A percentile compares a stretch with the other conserved stretches of the same genome.
Conservation (phyloP, 2,113 vertebrate species). For the Panthera leo region DNA sequence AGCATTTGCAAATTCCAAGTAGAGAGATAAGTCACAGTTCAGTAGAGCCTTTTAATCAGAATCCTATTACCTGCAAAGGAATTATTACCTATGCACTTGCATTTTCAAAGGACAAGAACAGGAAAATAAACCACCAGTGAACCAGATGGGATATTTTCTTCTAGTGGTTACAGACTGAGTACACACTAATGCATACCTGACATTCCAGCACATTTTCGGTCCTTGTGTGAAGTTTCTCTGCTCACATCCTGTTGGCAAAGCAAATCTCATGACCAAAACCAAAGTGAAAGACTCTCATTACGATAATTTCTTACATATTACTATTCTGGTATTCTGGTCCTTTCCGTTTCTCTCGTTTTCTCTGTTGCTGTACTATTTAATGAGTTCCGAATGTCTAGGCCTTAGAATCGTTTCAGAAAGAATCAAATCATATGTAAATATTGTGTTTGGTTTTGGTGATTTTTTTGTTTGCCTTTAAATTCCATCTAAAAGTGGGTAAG, state of each 20-base stretch:
- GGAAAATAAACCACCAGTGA: not conserved
- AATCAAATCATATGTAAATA: not conserved
- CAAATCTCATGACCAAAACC: not conserved
- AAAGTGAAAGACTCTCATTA: not conserved
- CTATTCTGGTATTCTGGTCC: not conserved
- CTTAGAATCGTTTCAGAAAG: constrained; percentile 7
- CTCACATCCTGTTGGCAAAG: not conserved
- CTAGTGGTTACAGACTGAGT: not conserved
- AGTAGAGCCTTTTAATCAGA: constrained; percentile 59
- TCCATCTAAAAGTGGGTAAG: not conserved
- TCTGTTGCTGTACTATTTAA: not conserved
- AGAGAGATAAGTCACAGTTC: constrained; percentile 66
- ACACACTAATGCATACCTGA: not conserved
- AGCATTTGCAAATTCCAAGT: constrained; percentile 59
- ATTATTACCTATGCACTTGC: constrained; percentile 31
- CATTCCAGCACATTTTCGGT: not conserved
- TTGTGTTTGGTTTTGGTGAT: not conserved
- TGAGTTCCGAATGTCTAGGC: not conserved
- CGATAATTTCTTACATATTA: not conserved
- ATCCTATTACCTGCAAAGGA: constrained; percentile 36
- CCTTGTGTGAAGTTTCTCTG: not conserved
- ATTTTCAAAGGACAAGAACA: constrained; percentile 61
- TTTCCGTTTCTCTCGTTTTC: not conserved
- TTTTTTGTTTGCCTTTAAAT: not conserved
- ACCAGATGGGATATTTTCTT: not conserved